Percentiles rank a stretch among this genome's conserved stretches.
These are phyloP conservation scores for Hemibagrus guttatus DNA, from an alignment of 2,797 vertebrate species.

Conservation along the genomic window DNA sequence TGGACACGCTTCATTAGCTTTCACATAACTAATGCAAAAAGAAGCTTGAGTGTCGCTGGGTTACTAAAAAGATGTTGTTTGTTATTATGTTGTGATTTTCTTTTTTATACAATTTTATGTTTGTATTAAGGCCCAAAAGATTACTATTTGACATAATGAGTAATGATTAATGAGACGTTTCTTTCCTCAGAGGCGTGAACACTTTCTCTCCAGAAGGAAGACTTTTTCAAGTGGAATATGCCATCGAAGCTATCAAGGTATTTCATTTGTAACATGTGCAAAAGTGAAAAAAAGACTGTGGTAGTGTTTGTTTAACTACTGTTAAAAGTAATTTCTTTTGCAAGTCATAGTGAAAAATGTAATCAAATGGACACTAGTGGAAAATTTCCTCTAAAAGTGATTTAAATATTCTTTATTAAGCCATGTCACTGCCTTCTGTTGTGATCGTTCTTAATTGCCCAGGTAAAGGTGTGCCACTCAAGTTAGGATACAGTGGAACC, in stretches of 20 bases:
- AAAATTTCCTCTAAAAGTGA: neutral
- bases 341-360: neutral
- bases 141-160: too few species aligned
- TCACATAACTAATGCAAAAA: neutral
- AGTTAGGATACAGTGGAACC: neutral
- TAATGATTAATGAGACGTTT: neutral
- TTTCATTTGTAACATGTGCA: neutral
- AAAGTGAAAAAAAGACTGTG: neutral
- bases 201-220: constrained; percentile 98
- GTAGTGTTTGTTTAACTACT: neutral
- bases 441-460: neutral
- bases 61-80: neutral
- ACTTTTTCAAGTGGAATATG: constrained; percentile 99
- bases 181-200: constrained; percentile 87
- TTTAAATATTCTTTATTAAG: neutral
- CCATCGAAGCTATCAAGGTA: constrained; percentile 98
- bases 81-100: neutral
- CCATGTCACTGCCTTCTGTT: neutral
- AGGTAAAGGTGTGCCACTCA: neutral
- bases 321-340: neutral
- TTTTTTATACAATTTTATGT: neutral
- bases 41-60: neutral
- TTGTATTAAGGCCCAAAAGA: too few species aligned
- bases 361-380: neutral
- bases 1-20: too few species aligned